A percentile compares a stretch with the other conserved stretches of the same genome.
These are phyloP conservation scores for Megaleporinus macrocephalus DNA, from an alignment of 2,113 vertebrate species.

Conservation along the genomic window DNA sequence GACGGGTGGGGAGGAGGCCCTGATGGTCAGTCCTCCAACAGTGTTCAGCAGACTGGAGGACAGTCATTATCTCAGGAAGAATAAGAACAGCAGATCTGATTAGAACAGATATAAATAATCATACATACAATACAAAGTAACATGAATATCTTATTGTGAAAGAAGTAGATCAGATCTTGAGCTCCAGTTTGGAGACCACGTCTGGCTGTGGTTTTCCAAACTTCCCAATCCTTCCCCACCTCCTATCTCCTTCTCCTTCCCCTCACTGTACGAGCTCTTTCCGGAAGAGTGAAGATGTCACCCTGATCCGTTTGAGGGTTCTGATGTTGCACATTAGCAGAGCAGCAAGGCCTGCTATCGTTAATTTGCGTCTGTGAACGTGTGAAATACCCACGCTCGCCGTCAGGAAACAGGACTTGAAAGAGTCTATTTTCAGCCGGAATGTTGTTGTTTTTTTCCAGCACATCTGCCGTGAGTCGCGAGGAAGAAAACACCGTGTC, in stretches of 20 bases:
- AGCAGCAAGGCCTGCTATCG: conserved; percentile 35
- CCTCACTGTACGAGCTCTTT: neutral
- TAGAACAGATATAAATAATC: too few relatives aligned
- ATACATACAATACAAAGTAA: too few relatives aligned
- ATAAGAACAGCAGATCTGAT: too few relatives aligned
- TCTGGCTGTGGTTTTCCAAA: too few relatives aligned
- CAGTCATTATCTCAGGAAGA: too few relatives aligned
- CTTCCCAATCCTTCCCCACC: neutral
- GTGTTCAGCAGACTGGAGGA: too few relatives aligned
- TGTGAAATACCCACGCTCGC: conserved; percentile 40
- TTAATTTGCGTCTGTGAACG: conserved; percentile 53
- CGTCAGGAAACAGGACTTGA: conserved; percentile 46
- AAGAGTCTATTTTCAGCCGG: conserved; percentile 59
- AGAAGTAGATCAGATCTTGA: too few relatives aligned
- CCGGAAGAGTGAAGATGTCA: neutral
- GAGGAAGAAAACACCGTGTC: conserved; percentile 38
- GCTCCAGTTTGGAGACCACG: too few relatives aligned
- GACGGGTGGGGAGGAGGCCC: too few relatives aligned
- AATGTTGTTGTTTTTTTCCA: conserved; percentile 46
- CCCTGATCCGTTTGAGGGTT: conserved; percentile 19
- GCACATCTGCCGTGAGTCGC: conserved; percentile 46
- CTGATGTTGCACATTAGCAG: conserved; percentile 25
- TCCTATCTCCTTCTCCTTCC: neutral
- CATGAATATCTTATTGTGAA: too few relatives aligned
- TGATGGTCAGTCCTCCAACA: too few relatives aligned